Evolutionary conservation across 2,888 invertebrate species (phyloP), one percentile per base, ranked within the genome.

Genomic region (Epicampocera succincta): DNA sequence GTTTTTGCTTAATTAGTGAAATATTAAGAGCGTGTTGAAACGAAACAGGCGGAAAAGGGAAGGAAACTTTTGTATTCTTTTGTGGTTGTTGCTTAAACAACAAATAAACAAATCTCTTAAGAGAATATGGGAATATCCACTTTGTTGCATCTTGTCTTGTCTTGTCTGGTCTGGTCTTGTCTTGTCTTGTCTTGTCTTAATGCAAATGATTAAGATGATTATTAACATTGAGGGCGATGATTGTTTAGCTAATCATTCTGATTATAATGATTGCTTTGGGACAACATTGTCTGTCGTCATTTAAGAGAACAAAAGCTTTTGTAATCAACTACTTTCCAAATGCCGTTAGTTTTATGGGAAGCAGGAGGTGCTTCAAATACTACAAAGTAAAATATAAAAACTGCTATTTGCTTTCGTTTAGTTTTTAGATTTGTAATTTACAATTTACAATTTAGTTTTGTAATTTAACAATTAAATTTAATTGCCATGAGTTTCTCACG

Each of bases 1-100:
- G 40, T 58, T 58, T 17, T 42, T 29, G 46, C 65, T 42, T 50
- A 71, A 71, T 72, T 72, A 78, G 33, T 46, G 65, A 65, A 65
- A 44, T 19, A 33, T 21, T 38, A 17, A 52, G 17, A 19, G 40
- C 50, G 25, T 11, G 5, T 12, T 2, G 21, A 21, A 25, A 44
- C 17, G 29, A 33, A 33, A 3, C 4, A 15, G 21, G 11, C 5
- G 5, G 6, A 38, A 38, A 4, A 40, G 40, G 58, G 19, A 40
- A 33, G 58, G 17, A 40, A 33, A 33, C 48, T 63, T 46, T 6
- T 38, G 13, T 19, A 33, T n/a, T 9, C 0, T 48, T 19, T 65
- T 65, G 15, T n/a, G n/a, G n/a, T 19, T 63, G 11, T 52, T 60
- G 40, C 29, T 54, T 29, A 25, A 25, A 29, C n/a, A 42, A 42